Percentiles rank a stretch among this genome's conserved stretches.
These are phyloP conservation scores for Petromus typicus DNA, from an alignment of 2,113 vertebrate species.

Conservation along the genomic window DNA sequence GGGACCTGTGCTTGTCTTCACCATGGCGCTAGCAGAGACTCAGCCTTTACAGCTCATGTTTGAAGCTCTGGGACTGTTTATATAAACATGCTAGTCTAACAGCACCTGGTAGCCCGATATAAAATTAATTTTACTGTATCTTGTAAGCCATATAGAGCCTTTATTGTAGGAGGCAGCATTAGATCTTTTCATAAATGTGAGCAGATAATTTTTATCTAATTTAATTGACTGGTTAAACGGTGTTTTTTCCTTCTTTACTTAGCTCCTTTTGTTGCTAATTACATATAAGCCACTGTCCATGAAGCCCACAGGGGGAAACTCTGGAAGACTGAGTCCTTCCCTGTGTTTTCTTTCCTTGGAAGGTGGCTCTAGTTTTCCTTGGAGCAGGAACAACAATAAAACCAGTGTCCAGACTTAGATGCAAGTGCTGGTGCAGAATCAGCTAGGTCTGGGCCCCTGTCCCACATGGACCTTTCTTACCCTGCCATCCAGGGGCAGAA, in stretches of 20 bases:
- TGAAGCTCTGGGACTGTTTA: conserved; percentile 50
- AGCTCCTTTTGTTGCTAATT: conserved; percentile 51
- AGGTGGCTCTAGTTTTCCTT: background rate
- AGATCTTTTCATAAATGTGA: conserved; percentile 67
- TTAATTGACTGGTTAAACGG: conserved; percentile 68
- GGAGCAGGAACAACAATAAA: background rate
- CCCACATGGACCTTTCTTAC: background rate
- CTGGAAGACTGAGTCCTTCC: background rate
- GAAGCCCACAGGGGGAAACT: background rate
- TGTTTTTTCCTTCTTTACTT: background rate
- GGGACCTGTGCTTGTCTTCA: background rate
- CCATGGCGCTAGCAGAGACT: background rate
- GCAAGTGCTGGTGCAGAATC: too few relatives aligned
- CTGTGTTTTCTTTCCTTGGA: background rate
- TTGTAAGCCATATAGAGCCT: conserved; percentile 56
- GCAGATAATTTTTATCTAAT: conserved; percentile 78
- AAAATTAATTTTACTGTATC: conserved; percentile 79
- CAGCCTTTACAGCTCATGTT: background rate
- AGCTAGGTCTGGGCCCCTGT: background rate
- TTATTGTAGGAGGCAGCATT: conserved; percentile 56
- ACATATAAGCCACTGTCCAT: background rate
- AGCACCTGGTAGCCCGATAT: conserved; percentile 62
- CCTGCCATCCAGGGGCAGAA: background rate
- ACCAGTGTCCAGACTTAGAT: background rate
- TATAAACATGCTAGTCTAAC: conserved; percentile 60